These are phyloP conservation scores for Potamilus streckersoni DNA, from an alignment of 1,140 invertebrate species.

Conservation along the genomic window DNA sequence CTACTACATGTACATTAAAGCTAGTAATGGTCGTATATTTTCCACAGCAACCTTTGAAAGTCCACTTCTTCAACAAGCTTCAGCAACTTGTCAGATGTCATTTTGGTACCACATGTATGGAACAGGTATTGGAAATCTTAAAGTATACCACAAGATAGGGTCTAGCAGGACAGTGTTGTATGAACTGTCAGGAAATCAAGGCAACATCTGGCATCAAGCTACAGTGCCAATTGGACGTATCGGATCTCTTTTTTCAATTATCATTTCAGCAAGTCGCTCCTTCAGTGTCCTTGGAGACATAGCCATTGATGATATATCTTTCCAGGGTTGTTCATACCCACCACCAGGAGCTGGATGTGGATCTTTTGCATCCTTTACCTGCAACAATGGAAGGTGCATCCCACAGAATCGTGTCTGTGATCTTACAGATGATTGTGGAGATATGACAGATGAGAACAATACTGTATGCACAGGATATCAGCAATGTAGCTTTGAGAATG, in stretches of 20 bases:
- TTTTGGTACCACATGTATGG: slow-evolving; percentile 87
- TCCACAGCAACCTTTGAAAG: slow-evolving; percentile 39
- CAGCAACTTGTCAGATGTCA: slow-evolving; percentile 51
- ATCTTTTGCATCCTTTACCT: slow-evolving; percentile 34
- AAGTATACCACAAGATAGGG: slow-evolving; percentile 35
- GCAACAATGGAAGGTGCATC: slow-evolving; percentile 44
- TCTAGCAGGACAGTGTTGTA: slow-evolving; percentile 35
- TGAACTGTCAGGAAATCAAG: slow-evolving; percentile 42
- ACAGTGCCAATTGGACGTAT: slow-evolving; percentile 44
- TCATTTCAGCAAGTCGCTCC: slow-evolving; percentile 33
- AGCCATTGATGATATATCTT: slow-evolving; percentile 78
- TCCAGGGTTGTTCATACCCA: slow-evolving; percentile 52
- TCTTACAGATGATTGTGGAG: slow-evolving; percentile 64
- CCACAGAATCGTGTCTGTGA: slow-evolving; percentile 51
- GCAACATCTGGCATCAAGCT: slow-evolving; percentile 46
- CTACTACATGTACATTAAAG: slow-evolving; percentile 82
- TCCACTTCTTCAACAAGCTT: slow-evolving; percentile 43
- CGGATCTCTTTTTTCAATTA: slow-evolving; percentile 27
- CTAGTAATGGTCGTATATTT: slow-evolving; percentile 30
- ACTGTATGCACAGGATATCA: slow-evolving; percentile 65
- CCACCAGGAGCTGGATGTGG: slow-evolving; percentile 22
- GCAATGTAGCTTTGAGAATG: slow-evolving; percentile 62
- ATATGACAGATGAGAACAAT: slow-evolving; percentile 57
- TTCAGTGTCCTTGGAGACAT: slow-evolving; percentile 75
- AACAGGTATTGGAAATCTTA: slow-evolving; percentile 49